A percentile compares a stretch with the other conserved stretches of the same genome.
These are phyloP conservation scores for Drosophila orena DNA, from an alignment of 1,140 invertebrate species.

Conservation along the genomic window DNA sequence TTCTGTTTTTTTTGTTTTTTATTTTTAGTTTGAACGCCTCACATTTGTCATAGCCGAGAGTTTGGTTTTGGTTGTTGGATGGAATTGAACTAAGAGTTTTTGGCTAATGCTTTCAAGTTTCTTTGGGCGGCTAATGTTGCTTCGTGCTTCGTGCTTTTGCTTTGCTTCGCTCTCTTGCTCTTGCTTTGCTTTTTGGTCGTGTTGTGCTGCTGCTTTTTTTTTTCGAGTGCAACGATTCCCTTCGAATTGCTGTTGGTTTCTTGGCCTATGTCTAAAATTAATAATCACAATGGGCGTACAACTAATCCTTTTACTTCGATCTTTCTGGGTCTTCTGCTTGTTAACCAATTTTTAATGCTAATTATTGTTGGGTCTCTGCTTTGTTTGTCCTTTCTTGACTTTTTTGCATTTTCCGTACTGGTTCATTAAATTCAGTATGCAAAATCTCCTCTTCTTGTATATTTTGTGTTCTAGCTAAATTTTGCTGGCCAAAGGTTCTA, in stretches of 20 bases:
- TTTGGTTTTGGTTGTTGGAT: constrained; percentile 53
- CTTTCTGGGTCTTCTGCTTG: constrained; percentile 46
- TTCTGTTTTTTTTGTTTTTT: background rate
- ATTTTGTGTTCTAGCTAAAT: constrained; percentile 51
- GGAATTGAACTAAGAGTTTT: constrained; percentile 66
- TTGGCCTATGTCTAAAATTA: constrained; percentile 77
- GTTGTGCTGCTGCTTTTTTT: constrained; percentile 28
- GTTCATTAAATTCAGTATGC: constrained; percentile 34
- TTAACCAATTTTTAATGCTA: constrained; percentile 70
- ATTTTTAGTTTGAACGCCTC: constrained; percentile 7
- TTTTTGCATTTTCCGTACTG: constrained; percentile 18
- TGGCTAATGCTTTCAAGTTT: constrained; percentile 36
- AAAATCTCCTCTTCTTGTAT: constrained; percentile 41
- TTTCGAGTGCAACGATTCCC: constrained; percentile 27
- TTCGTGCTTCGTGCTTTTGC: constrained; percentile 59
- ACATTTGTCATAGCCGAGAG: constrained; percentile 14
- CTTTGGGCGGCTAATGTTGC: constrained; percentile 81
- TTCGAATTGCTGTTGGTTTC: constrained; percentile 17
- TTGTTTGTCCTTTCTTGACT: constrained; percentile 14
- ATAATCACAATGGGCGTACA: constrained; percentile 84
- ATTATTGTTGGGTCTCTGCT: constrained; percentile 76
- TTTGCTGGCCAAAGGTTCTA: constrained; percentile 37
- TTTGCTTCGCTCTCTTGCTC: constrained; percentile 16
- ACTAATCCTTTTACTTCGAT: constrained; percentile 38
- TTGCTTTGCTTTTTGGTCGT: constrained; percentile 31